Evolutionary conservation across 35 echinoderm and acorn worm genomes (phyloP).

Genomic region (Lytechinus variegatus): DNA sequence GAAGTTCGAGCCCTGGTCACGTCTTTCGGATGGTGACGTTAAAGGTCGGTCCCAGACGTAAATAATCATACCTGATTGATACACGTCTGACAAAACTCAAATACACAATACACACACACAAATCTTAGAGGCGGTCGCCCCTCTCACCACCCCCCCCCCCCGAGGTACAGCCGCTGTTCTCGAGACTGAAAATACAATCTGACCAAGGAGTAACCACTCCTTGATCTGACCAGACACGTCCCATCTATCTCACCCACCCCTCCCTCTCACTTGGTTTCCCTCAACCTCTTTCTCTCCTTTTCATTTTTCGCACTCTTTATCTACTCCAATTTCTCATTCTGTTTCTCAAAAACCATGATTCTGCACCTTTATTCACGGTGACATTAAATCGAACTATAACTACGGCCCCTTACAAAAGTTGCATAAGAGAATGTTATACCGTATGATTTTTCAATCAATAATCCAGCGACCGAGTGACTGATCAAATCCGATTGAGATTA

Average conservation of each 20-base stretch:
- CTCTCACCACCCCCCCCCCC: too few relatives aligned
- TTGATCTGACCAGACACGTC: too few relatives aligned
- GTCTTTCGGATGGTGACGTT: too few relatives aligned
- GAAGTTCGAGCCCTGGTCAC: too few relatives aligned
- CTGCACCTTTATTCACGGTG: background rate
- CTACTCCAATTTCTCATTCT: background rate
- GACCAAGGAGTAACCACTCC: too few relatives aligned
- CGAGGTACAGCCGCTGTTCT: too few relatives aligned
- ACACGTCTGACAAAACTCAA: too few relatives aligned
- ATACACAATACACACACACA: too few relatives aligned
- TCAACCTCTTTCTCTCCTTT: background rate
- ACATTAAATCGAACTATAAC: background rate
- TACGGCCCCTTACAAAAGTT: background rate
- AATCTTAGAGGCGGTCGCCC: too few relatives aligned
- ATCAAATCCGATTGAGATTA: background rate
- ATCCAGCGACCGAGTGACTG: background rate
- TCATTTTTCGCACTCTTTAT: background rate
- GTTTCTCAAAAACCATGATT: background rate
- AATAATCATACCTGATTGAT: too few relatives aligned
- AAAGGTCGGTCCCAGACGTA: too few relatives aligned
- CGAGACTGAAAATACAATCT: too few relatives aligned
- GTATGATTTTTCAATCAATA: background rate
- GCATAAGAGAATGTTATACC: background rate
- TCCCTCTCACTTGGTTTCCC: background rate
- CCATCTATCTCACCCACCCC: background rate